Base-by-base conservation (phyloP, 2,888 invertebrate genomes). In the Flabesymbios commensalis region DNA sequence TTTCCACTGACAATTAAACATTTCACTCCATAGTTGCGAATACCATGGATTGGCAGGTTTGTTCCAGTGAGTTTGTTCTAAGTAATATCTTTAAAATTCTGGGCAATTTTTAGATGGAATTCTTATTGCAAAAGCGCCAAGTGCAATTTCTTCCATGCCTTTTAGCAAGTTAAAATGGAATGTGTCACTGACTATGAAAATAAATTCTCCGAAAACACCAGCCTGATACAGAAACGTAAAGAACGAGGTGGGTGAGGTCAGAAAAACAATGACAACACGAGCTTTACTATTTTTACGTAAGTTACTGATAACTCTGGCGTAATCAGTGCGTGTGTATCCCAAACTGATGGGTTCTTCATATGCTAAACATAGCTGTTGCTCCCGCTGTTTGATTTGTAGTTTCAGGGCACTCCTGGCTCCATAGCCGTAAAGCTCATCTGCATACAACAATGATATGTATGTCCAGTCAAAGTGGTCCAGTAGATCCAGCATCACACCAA, bases 401-500 rank as follows among this genome's bases (percentile, higher is more conserved):
- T 51, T 48, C 4, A 65, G 19, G 36, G 61, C 64, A 42, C 70
- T 73, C 22, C 71, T 70, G 2, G 71, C 73, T 33, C 72, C 68
- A 22, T 70, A 62, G 0, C 76, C 75, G 57, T 74, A 77, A 2
- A 68, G 66, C 4, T 90, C 90, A 75, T 90, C 88, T 1, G 89
- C 89, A 79, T 89, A 88, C 53, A 89, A 87, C 19, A 88, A 88
- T 51, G 89, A 89, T 51, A 90, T 88, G 79, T 90, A 90, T 14
- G 88, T 90, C 90, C 90, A 91, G 78, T 89, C 89, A 61, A 77
- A 75, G 49, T 70, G 57, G 1, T 57, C 55, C 26, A 74, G 42
- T 3, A 77, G 43, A 19, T 70, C 71, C 1, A 70, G 63, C 36
- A 77, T 69, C 7, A 70, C 74, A 43, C 66, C 63, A 1, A 69